Percentiles rank a stretch among this genome's conserved stretches.
These are phyloP conservation scores for Urocynchramus pylzowi DNA, from an alignment of 2,113 vertebrate genomes.

Conservation along the genomic window DNA sequence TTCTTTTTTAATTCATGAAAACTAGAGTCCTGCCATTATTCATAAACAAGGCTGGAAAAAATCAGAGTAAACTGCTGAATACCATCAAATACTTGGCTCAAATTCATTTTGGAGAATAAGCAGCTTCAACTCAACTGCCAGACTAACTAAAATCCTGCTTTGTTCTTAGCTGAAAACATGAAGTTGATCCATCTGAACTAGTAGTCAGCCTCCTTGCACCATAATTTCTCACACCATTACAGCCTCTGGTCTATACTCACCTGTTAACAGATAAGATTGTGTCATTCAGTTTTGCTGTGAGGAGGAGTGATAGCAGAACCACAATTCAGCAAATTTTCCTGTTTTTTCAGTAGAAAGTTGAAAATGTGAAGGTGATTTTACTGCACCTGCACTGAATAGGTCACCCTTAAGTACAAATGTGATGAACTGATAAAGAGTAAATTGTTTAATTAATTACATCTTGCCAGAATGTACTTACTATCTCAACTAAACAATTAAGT, in stretches of 20 bases:
- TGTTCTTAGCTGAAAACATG: not conserved
- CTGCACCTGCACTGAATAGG: not conserved
- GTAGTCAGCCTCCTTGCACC: not conserved
- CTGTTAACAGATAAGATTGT: not conserved
- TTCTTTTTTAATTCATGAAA: constrained; percentile 16
- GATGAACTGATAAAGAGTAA: not conserved
- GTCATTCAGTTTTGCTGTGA: not conserved
- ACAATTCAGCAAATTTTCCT: not conserved
- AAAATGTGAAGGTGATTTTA: not conserved
- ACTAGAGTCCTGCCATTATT: constrained; percentile 19
- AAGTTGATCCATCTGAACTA: not conserved
- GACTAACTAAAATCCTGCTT: not conserved
- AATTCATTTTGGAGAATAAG: not conserved
- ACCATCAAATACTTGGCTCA: not conserved
- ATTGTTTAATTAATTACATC: not conserved
- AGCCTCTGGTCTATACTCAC: not conserved
- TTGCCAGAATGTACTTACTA: not conserved
- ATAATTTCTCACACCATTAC: not conserved
- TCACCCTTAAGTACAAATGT: not conserved
- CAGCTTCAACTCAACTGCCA: not conserved
- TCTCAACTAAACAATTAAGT: not conserved
- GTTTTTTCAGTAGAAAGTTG: not conserved
- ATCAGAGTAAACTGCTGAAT: not conserved
- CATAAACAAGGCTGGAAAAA: not conserved
- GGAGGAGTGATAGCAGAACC: not conserved